Evolutionary conservation across 1,140 invertebrate genomes (phyloP).

Genomic region (Himalopsyche phryganea): DNA sequence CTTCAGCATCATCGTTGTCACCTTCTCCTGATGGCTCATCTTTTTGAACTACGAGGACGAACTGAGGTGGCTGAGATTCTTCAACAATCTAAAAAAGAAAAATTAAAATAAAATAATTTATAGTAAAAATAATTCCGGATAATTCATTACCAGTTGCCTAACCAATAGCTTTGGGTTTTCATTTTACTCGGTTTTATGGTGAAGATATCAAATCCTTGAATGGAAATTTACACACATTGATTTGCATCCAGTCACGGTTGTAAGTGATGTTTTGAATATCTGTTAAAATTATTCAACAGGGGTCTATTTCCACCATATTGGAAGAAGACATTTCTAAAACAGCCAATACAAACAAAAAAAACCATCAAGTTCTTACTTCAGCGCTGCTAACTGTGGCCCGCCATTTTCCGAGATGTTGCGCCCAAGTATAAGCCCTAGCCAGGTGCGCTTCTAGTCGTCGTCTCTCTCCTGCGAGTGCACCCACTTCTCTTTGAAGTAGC

Average conservation of each 20-base stretch:
- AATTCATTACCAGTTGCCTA: too few species aligned
- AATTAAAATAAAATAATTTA: neutral
- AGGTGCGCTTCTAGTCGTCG: slow-evolving; percentile 77
- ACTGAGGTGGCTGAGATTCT: slow-evolving; percentile 76
- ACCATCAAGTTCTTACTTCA: slow-evolving; percentile 63
- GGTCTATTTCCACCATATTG: too few species aligned
- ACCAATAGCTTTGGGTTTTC: too few species aligned
- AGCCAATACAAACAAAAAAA: too few species aligned
- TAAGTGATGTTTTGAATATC: too few species aligned
- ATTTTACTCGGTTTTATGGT: too few species aligned
- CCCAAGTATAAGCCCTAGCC: slow-evolving; percentile 83
- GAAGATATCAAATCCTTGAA: too few species aligned
- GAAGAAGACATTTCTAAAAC: too few species aligned
- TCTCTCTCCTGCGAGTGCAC: slow-evolving; percentile 73
- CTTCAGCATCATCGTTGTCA: slow-evolving; percentile 55
- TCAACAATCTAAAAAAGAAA: slow-evolving; percentile 58
- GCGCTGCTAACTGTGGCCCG: slow-evolving; percentile 76
- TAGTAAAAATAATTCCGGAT: neutral
- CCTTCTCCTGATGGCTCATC: slow-evolving; percentile 55
- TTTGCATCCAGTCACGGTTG: too few species aligned
- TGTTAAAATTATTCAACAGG: too few species aligned
- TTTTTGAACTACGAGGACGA: slow-evolving; percentile 78
- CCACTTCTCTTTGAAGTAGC: slow-evolving; percentile 77
- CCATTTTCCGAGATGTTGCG: slow-evolving; percentile 83
- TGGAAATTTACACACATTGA: too few species aligned